Percentiles rank a stretch among this genome's conserved stretches.
Conservation (phyloP, 2,888 invertebrate genomes). For the Danaus chrysippus region DNA sequence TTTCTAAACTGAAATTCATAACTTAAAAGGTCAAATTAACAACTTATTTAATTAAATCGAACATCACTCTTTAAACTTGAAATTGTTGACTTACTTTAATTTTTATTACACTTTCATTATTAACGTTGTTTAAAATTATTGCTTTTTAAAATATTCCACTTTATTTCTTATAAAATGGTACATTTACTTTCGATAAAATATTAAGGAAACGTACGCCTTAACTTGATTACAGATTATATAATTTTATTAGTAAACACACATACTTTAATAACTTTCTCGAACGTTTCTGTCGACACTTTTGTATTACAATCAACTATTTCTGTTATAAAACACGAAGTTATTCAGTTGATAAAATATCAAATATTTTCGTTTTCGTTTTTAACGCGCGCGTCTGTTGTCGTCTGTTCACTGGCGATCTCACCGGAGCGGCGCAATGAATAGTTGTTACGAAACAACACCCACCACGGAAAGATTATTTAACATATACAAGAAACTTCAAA, state of each 20-base stretch:
- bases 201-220: constrained; percentile 28
- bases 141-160: constrained; percentile 6
- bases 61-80: too few relatives aligned
- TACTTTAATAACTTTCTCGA: constrained; percentile 11
- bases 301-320: not conserved
- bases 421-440: constrained; percentile 9
- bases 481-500: constrained; percentile 12
- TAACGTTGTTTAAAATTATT: constrained; percentile 1
- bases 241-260: constrained; percentile 30
- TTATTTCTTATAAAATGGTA: constrained; percentile 12
- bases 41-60: too few relatives aligned
- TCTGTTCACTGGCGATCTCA: constrained; percentile 20
- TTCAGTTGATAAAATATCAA: not conserved
- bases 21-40: too few relatives aligned
- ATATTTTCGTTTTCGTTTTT: not conserved
- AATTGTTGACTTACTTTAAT: too few relatives aligned
- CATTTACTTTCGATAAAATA: constrained; percentile 23
- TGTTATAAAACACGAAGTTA: not conserved
- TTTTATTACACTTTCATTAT: not conserved
- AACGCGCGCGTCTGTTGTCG: constrained; percentile 20
- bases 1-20: too few relatives aligned
- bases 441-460: constrained; percentile 5
- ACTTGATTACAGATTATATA: constrained; percentile 34
- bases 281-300: not conserved
- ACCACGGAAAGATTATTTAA: constrained; percentile 11